Percentiles rank a stretch among this genome's conserved stretches.
These are phyloP conservation scores for Amphimallon solstitiale DNA, from an alignment of 2,888 invertebrate species.

Conservation along the genomic window DNA sequence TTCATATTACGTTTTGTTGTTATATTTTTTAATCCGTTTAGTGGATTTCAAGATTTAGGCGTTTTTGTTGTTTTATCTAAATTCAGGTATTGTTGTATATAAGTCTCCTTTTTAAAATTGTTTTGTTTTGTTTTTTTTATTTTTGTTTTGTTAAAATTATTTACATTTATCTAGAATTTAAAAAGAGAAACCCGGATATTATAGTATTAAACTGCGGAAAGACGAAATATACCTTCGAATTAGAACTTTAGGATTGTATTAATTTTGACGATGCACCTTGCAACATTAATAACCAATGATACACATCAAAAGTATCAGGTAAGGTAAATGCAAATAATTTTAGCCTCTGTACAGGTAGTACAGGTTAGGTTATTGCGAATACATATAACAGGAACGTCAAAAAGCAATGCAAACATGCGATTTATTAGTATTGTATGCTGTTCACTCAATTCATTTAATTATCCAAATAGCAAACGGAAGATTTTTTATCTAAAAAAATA, in stretches of 20 bases:
- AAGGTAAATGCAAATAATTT: conserved; percentile 34
- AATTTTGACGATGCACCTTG: background rate
- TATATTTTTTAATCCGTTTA: conserved; percentile 22
- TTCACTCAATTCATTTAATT: background rate
- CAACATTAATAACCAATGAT: background rate
- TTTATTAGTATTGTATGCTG: conserved; percentile 3
- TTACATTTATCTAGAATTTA: conserved; percentile 22
- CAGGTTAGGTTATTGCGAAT: background rate
- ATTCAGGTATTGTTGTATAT: conserved; percentile 24
- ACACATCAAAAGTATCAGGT: conserved; percentile 11
- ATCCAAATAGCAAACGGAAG: conserved; percentile 1
- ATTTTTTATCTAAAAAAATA: conserved; percentile 12
- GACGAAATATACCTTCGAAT: conserved; percentile 27
- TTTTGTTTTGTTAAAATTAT: conserved; percentile 26
- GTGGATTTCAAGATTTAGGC: conserved; percentile 4
- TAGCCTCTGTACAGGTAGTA: conserved; percentile 12
- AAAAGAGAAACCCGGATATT: too few species aligned
- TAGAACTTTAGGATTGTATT: background rate
- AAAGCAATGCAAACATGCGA: background rate
- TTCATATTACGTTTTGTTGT: conserved; percentile 37
- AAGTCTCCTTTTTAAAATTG: background rate
- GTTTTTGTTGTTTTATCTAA: conserved; percentile 20
- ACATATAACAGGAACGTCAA: background rate
- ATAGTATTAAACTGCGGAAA: too few species aligned
- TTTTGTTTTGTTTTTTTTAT: conserved; percentile 12